These are phyloP conservation scores for Rhyacophila evoluta DNA, from an alignment of 2,888 invertebrate species.

Conservation along the genomic window DNA sequence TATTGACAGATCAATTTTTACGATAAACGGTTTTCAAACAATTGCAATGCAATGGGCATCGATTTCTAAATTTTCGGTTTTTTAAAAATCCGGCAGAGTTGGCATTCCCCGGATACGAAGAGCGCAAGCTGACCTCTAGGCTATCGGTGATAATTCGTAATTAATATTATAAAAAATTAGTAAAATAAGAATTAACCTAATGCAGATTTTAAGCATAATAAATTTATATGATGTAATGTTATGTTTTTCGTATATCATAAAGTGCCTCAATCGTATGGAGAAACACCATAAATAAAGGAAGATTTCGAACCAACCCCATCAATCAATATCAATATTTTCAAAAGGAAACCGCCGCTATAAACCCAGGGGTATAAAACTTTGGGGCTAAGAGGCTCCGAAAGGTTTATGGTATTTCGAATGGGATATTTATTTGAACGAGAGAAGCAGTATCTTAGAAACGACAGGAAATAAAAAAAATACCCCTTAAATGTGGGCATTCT, in stretches of 20 bases:
- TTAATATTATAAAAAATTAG: too few species aligned
- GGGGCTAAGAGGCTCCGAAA: constrained; percentile 6
- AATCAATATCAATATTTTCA: constrained; percentile 24
- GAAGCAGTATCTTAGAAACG: constrained; percentile 8
- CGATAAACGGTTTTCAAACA: too few species aligned
- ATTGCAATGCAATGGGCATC: too few species aligned
- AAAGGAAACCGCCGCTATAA: constrained; percentile 13
- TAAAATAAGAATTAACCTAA: too few species aligned
- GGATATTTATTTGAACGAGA: not conserved
- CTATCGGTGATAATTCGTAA: too few species aligned
- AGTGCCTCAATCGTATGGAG: not conserved
- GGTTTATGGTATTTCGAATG: constrained; percentile 21
- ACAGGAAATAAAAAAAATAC: not conserved
- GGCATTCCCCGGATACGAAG: too few species aligned
- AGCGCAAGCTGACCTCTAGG: too few species aligned
- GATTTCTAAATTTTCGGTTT: too few species aligned
- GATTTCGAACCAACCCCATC: not conserved
- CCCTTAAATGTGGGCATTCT: not conserved
- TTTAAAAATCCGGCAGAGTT: too few species aligned
- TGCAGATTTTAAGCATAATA: too few species aligned
- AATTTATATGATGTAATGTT: too few species aligned
- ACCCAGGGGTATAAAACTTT: constrained; percentile 24
- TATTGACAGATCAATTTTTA: too few species aligned
- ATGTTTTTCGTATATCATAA: not conserved
- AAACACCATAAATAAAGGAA: not conserved